Base-by-base conservation (phyloP, 2,888 invertebrate genomes). In the Cyclophora punctaria region DNA sequence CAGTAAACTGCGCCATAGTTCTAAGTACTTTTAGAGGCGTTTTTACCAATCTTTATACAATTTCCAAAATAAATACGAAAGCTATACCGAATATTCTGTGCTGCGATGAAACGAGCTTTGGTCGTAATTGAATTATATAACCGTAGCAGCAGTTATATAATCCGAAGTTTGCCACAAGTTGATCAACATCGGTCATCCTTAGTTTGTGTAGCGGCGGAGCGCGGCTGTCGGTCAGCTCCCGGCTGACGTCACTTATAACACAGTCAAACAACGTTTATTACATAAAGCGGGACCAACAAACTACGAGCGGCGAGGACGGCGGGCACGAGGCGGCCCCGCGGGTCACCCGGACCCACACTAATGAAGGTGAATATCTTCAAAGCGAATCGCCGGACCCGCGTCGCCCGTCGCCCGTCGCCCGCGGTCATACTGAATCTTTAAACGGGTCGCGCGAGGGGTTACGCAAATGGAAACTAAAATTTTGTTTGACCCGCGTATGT, bases 361-460 rank as follows among this genome's bases (percentile, higher is more conserved):
- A 86, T 84, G 86, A 86, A 85, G 82, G 83, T 77, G 79, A 78
- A 77, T 79, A 82, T 81, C 83, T 84, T 83, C 84, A 83, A 84
- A 83, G 86, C 78, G 82, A 78, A 73, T 78, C 66, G 69, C 62
- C 65, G 66, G 72, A 69, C 77, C 76, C 69, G 66, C 67, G 67
- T 63, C 59, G 63, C 59, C 66, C 63, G 66, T 4, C 7, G 42
- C 42, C 42, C 42, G 37, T 65, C 68, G 79, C 83, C 80, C 77
- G 79, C 79, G 80, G 80, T 75, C 67, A 63, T 73, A 69, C 70
- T 85, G 83, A 85, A 86, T 86, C 82, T 86, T 86, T 84, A 84
- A 85, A 80, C 78, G 78, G 72, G 73, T 71, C 69, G 69, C 59
- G 66, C 60, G 67, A 70, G 69, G 71, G 70, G 65, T 69, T 67